Evolutionary conservation across 2,797 vertebrate species (phyloP), one percentile per base, ranked within the genome.

Genomic region (Sebastes cheni): DNA sequence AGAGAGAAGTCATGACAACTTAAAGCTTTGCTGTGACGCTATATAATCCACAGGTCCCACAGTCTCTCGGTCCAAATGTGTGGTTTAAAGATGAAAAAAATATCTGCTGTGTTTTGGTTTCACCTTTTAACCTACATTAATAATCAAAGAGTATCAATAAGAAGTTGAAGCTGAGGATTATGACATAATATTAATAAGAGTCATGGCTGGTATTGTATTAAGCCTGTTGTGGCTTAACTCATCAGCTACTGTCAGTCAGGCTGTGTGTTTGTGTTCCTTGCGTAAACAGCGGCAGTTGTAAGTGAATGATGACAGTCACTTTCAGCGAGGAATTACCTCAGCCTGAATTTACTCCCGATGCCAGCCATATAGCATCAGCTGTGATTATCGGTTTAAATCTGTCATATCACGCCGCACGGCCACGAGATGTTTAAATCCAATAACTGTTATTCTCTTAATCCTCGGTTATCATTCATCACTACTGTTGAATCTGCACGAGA

Each of bases 221-320:
- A 52, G 67, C 54, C 55, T 2, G 52, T 14, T 2, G 55, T 20
- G 29, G 71, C 59, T 87, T 72, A 81, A 64, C 67, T 69, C 83
- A 2, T 80, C 73, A 82, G 32, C 64, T 10, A 29, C 50, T 84
- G 86, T 87, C 90, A 91, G 84, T 75, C 86, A 69, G 76, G 76
- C 52, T 52, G 69, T 71, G 82, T 85, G 83, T 91, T 90, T 89
- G 80, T 79, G 84, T 72, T 91, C 62, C 75, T 81, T 81, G 72
- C 80, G 46, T 79, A 83, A 88, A 92, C 85, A 86, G 65, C 59
- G 46, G 72, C 32, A 75, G 79, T 69, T 83, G 76, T 64, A 84
- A 89, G 89, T 84, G 85, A 91, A 87, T n/a, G 82, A 85, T 89
- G 87, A 92, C 90, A 93, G 87, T 90, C 79, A 90, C 81, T 88